Base-by-base conservation (phyloP, 1,140 invertebrate species). In the Drosophila auraria region DNA sequence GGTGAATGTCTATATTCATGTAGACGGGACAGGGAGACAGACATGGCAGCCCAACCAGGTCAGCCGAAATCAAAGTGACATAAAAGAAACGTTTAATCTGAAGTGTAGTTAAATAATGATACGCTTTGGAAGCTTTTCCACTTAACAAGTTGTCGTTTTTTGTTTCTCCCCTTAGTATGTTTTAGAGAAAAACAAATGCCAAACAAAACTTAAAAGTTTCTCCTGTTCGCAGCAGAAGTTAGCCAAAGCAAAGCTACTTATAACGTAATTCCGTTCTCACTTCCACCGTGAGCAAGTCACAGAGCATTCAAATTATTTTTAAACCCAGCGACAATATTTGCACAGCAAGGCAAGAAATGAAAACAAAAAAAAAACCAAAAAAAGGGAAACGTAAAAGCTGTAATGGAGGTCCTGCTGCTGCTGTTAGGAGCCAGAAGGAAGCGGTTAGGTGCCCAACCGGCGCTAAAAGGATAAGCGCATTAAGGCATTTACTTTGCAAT, bases 391-490 rank as follows among this genome's bases (percentile, higher is more conserved):
- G 58, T 44, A 60, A 44, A 25, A 17, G 27, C 2, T 14, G 12
- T 30, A 25, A 50, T 30, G 33, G 56, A 58, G 30, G 49, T 53
- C 47, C 36, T 63, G 33, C 9, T 33, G 58, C 15, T 23, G 56
- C 20, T 20, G 20, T 6, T 23, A 27, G 27, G 27, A 27, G 42
- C 45, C 17, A 44, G 33, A 7, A 50, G 20, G 45, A 40, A 38
- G 33, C 20, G 62, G 42, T 38, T 58, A 14, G 75, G 50, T 50
- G 74, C 86, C 76, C 65, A 69, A 83, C 81, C 78, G 81, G 74
- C 60, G 75, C 82, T 89, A 89, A 89, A 90, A 89, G 84, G 84
- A 84, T 89, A 89, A 89, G 84, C 86, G 86, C 86, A 89, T 89
- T 89, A 89, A 60, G 53, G 86, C 78, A 89, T 89, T 89, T 89